Evolutionary conservation across 2,888 invertebrate species (phyloP), one percentile per base, ranked within the genome.

Genomic region (Lepidocyrtinus sp.): DNA sequence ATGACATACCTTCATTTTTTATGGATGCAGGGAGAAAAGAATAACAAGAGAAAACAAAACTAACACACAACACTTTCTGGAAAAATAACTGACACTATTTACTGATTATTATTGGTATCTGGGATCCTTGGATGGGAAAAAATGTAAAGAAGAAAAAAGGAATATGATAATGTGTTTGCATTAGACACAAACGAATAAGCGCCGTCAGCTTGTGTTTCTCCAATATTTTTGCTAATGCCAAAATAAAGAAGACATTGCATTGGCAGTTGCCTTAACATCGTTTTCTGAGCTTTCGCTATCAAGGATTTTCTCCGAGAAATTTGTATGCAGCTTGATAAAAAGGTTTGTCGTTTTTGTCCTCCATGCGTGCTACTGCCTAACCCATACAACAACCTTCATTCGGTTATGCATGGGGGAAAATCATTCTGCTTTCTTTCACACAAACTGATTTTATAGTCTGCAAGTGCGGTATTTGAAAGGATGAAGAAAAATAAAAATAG

Each of bases 31-130:
- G n/a, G 22, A 5, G 22, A 21, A 9, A 22, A 36, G 5, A 36
- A 2, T 21, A 59, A 22, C 7, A 59, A 21, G 36, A 36, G 5
- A 59, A n/a, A n/a, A 21, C 3, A 59, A 55, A 2, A 55, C 5
- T n/a, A n/a, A n/a, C 7, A 17, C 55, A 55, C 9, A 55, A 55
- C 15, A 17, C 15, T 50, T 12, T 50, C n/a, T 50, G 15, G 7
- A 59, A 12, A 21, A 59, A 59, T 59, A 59, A 59, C 59, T 59
- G 59, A 19, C 22, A 21, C 59, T 59, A 3, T 59, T 59, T 59
- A 21, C 59, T 59, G 59, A 59, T 59, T 59, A 59, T 59, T 59
- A 59, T 59, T 59, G 59, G 59, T 22, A 59, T 59, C 2, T 19
- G 2, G 19, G 22, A 59, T 59, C n/a, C 59, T 3, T 15, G 19